Conservation (phyloP, 2,113 vertebrate species). For the Passer domesticus region DNA sequence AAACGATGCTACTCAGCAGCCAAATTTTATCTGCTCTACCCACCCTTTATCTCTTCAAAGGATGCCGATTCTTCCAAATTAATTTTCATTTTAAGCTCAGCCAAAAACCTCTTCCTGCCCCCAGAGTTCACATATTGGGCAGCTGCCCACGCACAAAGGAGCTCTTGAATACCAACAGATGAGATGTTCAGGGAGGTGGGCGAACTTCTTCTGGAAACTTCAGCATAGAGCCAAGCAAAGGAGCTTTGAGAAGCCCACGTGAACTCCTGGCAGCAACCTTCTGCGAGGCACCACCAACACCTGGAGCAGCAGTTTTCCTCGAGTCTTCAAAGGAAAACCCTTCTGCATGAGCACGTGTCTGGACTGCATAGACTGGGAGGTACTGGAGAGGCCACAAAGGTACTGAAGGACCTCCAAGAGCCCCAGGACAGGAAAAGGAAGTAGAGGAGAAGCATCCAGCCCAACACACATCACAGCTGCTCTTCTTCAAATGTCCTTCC, state of each 20-base stretch:
- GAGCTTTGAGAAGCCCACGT: neutral
- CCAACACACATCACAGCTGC: neutral
- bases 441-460: neutral
- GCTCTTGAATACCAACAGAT: neutral
- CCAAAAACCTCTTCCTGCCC: slow-evolving; percentile 24
- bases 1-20: neutral
- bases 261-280: neutral
- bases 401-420: neutral
- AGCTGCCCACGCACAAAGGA: neutral
- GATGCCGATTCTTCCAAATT: neutral
- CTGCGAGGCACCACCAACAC: neutral
- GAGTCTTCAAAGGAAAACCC: neutral
- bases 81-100: slow-evolving; percentile 26
- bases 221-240: neutral
- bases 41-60: slow-evolving; percentile 32
- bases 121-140: neutral
- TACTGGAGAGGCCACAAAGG: neutral
- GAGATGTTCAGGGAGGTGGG: neutral
- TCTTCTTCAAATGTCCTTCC: neutral
- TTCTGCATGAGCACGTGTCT: neutral
- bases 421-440: neutral
- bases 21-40: slow-evolving; percentile 27
- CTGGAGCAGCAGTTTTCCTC: neutral
- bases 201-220: neutral
- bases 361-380: neutral